phyloP scores from a whole-genome alignment of 1,140 invertebrate species.

The Drosophila murphyi region DNA sequence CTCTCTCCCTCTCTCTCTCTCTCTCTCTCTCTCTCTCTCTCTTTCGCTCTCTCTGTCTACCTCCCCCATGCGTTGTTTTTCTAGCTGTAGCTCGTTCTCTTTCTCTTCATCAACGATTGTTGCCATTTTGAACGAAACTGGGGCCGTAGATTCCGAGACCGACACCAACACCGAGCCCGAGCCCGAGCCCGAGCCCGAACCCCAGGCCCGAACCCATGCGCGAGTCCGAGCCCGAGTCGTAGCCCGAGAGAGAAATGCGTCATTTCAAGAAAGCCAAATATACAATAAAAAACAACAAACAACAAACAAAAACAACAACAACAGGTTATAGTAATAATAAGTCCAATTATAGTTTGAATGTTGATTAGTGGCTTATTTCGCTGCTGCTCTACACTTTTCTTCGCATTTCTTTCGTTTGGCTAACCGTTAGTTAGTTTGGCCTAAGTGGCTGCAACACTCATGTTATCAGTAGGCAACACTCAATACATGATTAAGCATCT shows the following conservation, averaged over 20 bases:
- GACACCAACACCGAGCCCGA: not conserved
- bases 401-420: not conserved
- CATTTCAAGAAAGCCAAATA: slow-evolving; percentile 38
- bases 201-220: too few species aligned
- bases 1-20: slow-evolving; percentile 16
- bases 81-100: slow-evolving; percentile 5
- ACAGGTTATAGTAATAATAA: slow-evolving; percentile 61
- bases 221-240: not conserved
- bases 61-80: not conserved
- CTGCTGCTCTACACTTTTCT: slow-evolving; percentile 43
- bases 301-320: slow-evolving; percentile 6
- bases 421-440: slow-evolving; percentile 6
- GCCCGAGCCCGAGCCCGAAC: not conserved
- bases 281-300: slow-evolving; percentile 30
- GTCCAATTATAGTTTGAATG: slow-evolving; percentile 54
- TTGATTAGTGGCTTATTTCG: slow-evolving; percentile 29
- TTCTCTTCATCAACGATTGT: slow-evolving; percentile 46
- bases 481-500: not conserved
- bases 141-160: not conserved
- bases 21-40: slow-evolving; percentile 16
- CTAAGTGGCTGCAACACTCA: not conserved
- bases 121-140: slow-evolving; percentile 64
- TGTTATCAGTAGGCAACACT: not conserved
- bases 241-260: slow-evolving; percentile 54
- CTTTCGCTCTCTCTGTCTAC: slow-evolving; percentile 11